Base-by-base conservation (phyloP, 2,888 invertebrate species). In the Anorthoa munda region DNA sequence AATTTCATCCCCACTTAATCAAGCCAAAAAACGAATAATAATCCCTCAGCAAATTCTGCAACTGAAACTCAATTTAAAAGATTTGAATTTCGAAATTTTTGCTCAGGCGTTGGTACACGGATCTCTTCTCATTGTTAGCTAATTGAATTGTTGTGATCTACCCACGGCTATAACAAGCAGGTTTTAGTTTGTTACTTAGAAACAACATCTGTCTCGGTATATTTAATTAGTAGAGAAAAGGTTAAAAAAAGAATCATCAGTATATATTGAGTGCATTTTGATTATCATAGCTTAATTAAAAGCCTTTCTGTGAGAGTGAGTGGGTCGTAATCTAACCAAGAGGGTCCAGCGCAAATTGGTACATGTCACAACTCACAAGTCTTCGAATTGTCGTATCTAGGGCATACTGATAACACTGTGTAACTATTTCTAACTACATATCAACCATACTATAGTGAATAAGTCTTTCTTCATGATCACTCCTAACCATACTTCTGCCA, bases 91-190 rank as follows among this genome's bases (percentile, higher is more conserved):
- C 17, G 39, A 76, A 51, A 39, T 53, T 15, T 48, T 15, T 18
- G 58, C n/a, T 4, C 26, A 53, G 31, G 7, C 15, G 21, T 59
- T 39, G n/a, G n/a, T 31, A 61, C 26, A 63, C 39, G 61, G 58
- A 39, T 70, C 63, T 76, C 61, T 79, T 39, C 12, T 64, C 58
- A 59, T 76, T 79, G 75, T 76, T 48, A 18, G 13, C 72, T 79
- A 79, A 76, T 64, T 71, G 39, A 72, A 63, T 76, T 63, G 58
- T 71, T 53, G 18, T 70, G 51, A 53, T 71, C 63, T 59, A 71
- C 75, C 75, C 75, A 76, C 75, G 79, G 51, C 51, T 39, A 48
- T 72, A 63, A 79, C 63, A 56, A 50, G 48, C 26, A 17, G 0
- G 23, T 58, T 53, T 75, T 21, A 45, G 13, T 58, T 64, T 31